Evolutionary conservation across 2,888 invertebrate genomes (phyloP), one percentile per base, ranked within the genome.

Genomic region (Pachliopta kotzebuea): DNA sequence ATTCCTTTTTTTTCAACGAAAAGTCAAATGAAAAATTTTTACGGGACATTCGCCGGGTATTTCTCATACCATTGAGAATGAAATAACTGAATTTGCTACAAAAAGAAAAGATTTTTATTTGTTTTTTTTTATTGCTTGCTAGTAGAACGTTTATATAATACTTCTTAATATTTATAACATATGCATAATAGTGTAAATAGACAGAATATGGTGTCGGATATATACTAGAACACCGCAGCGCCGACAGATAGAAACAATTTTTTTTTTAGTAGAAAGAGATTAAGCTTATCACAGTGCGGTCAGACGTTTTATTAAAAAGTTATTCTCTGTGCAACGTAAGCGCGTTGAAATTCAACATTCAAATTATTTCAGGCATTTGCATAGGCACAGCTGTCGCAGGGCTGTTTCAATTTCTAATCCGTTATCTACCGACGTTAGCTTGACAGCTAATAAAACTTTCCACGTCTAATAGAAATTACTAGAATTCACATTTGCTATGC

Each of bases 321-420:
- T 55, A 63, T 63, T 53, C 26, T 61, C 63, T 42, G 24, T 20
- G 54, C 56, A 67, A 64, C 56, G 63, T 58, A 66, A 69, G 63
- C 69, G 73, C 71, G 71, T 70, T 74, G 67, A 72, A 72, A 74
- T 76, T 73, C 75, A 69, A 76, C 78, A 80, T 80, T 80, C 77
- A 77, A 80, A 81, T 77, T 72, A 77, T 74, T 75, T 76, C 71
- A 67, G 75, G 78, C 77, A 81, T 82, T 82, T 81, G 80, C 78
- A 82, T 82, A 76, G 76, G 70, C 76, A 64, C 80, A 80, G 77
- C 81, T 80, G 82, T 76, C 72, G 70, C 68, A 52, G 37, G 69
- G 37, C 45, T 71, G 76, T 80, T 81, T 77, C 73, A 74, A 80
- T 81, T 78, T 69, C 69, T 70, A 73, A 72, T 75, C 68, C 71